Percentiles rank a stretch among this genome's conserved stretches.
Evolutionary conservation across 2,113 vertebrate genomes (phyloP).

Genomic region (Bubo blakistoni): DNA sequence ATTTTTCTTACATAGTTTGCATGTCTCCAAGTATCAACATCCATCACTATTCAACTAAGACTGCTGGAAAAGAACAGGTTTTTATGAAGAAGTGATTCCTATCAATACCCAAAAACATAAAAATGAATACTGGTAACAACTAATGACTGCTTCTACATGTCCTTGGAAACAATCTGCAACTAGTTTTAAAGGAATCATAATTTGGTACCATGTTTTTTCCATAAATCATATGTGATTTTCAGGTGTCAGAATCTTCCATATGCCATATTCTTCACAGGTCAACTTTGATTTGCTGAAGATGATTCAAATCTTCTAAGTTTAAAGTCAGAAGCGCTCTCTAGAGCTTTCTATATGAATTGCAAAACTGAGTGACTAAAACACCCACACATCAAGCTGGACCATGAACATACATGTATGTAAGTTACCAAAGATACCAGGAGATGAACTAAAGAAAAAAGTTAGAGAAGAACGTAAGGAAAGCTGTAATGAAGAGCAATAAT

Average conservation of each 20-base stretch:
- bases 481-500: background rate
- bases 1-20: background rate
- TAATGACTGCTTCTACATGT: background rate
- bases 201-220: background rate
- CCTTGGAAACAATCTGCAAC: background rate
- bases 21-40: background rate
- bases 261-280: background rate
- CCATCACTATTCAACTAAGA: background rate
- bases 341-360: background rate
- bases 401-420: rapidly evolving
- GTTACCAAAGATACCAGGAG: background rate
- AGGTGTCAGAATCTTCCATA: background rate
- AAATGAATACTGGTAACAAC: background rate
- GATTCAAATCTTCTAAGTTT: background rate
- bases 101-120: background rate
- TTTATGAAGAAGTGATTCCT: background rate
- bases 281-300: background rate
- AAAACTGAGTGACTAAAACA: background rate
- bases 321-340: background rate
- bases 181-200: background rate
- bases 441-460: background rate
- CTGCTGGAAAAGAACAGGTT: background rate
- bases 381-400: background rate
- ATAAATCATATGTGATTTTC: background rate
- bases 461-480: background rate